phyloP scores from a whole-genome alignment of 64 coral and sea anemone species.

The Actinia equina region DNA sequence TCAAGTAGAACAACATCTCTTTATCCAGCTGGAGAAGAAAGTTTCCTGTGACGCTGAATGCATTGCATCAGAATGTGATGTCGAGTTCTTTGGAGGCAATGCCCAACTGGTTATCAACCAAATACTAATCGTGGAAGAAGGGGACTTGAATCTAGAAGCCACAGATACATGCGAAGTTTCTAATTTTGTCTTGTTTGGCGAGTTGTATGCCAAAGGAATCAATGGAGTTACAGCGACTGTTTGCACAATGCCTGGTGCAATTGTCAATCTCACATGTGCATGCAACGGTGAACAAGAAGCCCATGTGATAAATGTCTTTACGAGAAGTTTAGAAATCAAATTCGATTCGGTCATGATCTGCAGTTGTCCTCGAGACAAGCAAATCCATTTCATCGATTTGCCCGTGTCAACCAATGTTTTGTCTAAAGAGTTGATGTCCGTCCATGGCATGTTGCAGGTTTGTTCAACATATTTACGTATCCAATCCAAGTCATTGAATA shows the following conservation, averaged over 20 bases:
- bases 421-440: constrained; percentile 9
- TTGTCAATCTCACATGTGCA: constrained; percentile 29
- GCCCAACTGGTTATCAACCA: constrained; percentile 44
- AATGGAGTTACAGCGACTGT: constrained; percentile 40
- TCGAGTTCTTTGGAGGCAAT: constrained; percentile 45
- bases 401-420: constrained; percentile 6
- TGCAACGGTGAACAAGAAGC: not conserved
- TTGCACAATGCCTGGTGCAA: constrained; percentile 25
- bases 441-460: constrained; percentile 26
- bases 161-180: constrained; percentile 16
- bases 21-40: constrained; percentile 32
- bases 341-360: constrained; percentile 12
- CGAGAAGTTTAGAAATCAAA: constrained; percentile 30
- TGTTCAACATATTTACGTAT: constrained; percentile 19
- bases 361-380: not conserved
- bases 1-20: constrained; percentile 9
- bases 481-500: constrained; percentile 26
- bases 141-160: constrained; percentile 23
- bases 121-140: constrained; percentile 5
- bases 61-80: constrained; percentile 29
- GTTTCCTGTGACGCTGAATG: constrained; percentile 45
- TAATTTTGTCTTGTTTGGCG: constrained; percentile 41
- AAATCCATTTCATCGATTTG: not conserved
- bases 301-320: constrained; percentile 19
- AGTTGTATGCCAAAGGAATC: constrained; percentile 46